These are phyloP conservation scores for Drosophila suboccidentalis DNA, from an alignment of 2,888 invertebrate species.

Conservation along the genomic window DNA sequence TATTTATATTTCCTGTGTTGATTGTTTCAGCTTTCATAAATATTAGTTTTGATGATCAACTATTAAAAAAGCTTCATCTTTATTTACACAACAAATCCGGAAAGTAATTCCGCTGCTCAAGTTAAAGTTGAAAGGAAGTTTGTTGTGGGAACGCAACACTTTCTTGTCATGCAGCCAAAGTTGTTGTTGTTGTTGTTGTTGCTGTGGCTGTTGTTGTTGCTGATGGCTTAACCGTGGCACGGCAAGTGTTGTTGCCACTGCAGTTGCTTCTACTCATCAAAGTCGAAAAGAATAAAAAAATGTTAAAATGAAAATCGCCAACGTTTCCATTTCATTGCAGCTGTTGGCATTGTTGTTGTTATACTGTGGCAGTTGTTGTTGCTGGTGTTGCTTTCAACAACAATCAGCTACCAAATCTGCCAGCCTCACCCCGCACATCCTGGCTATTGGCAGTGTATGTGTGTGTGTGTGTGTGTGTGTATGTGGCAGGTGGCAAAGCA, in stretches of 20 bases:
- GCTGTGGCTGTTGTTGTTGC: slow-evolving; percentile 11
- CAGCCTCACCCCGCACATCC: not conserved
- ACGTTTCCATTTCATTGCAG: slow-evolving; percentile 76
- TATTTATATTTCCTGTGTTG: not conserved
- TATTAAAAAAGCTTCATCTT: not conserved
- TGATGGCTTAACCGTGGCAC: slow-evolving; percentile 29
- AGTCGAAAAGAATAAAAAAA: slow-evolving; percentile 37
- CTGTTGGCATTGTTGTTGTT: slow-evolving; percentile 28
- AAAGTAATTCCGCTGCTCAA: slow-evolving; percentile 13
- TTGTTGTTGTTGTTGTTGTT: slow-evolving; percentile 11
- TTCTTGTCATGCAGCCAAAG: slow-evolving; percentile 34
- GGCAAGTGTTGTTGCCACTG: slow-evolving; percentile 27
- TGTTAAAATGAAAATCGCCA: slow-evolving; percentile 50
- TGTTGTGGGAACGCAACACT: slow-evolving; percentile 7
- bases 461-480: slow-evolving; percentile 49
- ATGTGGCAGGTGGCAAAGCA: slow-evolving; percentile 78
- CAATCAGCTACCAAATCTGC: slow-evolving; percentile 49
- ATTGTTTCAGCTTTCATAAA: not conserved
- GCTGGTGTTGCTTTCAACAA: slow-evolving; percentile 45
- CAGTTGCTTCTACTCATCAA: slow-evolving; percentile 39
- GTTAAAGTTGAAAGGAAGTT: slow-evolving; percentile 1
- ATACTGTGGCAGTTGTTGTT: slow-evolving; percentile 12
- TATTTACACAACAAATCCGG: not conserved
- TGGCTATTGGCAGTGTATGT: slow-evolving; percentile 23
- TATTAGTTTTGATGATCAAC: not conserved